Evolutionary conservation across 1,140 invertebrate species (phyloP), one percentile per base, ranked within the genome.

Genomic region (Platorchestia sp.): DNA sequence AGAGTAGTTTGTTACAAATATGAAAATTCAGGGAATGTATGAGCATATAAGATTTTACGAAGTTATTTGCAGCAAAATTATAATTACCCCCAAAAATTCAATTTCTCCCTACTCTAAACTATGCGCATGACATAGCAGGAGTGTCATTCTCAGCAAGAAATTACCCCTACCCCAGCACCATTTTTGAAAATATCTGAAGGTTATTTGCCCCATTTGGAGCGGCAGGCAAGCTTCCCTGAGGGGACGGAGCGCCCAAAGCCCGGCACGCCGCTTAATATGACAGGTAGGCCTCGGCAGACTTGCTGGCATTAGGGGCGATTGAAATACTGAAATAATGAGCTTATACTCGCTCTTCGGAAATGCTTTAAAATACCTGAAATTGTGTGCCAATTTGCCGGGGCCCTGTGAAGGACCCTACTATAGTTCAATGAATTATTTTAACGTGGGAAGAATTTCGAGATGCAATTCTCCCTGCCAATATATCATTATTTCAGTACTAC

Each of bases 291-390:
- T 45, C 91, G 36, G 45, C 41, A 40, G 91, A 40, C 91, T 93
- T 45, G 6, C 40, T 47, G 36, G 43, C 43, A 93, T 47, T 93
- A 93, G 43, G 43, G 43, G 44, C 44, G 91, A 93, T 93, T 93
- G 91, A 93, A 93, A 45, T 47, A 45, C 43, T 19, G 91, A 93
- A 93, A 93, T 93, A 93, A 93, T 93, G 91, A 93, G 91, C 43
- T 19, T 16, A 40, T 45, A 27, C 87, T 42, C 5, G 43, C 41
- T 41, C 27, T 27, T 44, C 41, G 36, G 53, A 36, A 36, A n/a
- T 10, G 10, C 86, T n/a, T 42, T 27, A 89, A 89, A 44, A 89
- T 89, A 42, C 87, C 41, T 42, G 41, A 44, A 89, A 89, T 41
- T 19, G 42, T 27, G 1, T 3, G 36, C 42, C 7, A 89, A 3